Evolutionary conservation across 1,140 invertebrate genomes (phyloP).

Genomic region (Gryon sp.): DNA sequence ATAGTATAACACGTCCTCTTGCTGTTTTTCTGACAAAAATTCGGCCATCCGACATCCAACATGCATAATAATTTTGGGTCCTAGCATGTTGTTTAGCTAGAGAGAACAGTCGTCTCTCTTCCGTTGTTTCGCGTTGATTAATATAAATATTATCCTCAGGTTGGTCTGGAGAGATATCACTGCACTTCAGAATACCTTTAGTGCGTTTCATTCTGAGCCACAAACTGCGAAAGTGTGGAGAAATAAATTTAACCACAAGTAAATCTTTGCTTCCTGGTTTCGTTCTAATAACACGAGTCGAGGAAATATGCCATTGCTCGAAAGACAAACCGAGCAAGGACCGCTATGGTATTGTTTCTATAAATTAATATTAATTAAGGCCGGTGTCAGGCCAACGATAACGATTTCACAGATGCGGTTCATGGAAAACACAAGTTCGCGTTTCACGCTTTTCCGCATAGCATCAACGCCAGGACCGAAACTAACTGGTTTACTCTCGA

Average conservation of each 20-base stretch:
- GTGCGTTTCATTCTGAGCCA: neutral
- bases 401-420: neutral
- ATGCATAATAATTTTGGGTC: neutral
- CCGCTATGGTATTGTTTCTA: neutral
- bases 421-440: neutral
- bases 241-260: neutral
- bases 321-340: neutral
- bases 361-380: no score
- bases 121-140: neutral
- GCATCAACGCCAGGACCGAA: no score
- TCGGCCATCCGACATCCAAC: conserved; percentile 1
- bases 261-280: neutral
- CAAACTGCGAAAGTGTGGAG: neutral
- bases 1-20: neutral
- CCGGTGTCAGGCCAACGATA: neutral
- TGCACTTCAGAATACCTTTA: neutral
- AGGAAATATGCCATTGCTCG: neutral
- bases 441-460: no score
- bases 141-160: neutral
- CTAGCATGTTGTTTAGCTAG: neutral
- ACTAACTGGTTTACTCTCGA: no score
- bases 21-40: neutral
- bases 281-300: neutral
- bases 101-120: neutral
- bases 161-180: neutral